Base-by-base conservation (phyloP, 2,888 invertebrate genomes). In the Tachina fera region DNA sequence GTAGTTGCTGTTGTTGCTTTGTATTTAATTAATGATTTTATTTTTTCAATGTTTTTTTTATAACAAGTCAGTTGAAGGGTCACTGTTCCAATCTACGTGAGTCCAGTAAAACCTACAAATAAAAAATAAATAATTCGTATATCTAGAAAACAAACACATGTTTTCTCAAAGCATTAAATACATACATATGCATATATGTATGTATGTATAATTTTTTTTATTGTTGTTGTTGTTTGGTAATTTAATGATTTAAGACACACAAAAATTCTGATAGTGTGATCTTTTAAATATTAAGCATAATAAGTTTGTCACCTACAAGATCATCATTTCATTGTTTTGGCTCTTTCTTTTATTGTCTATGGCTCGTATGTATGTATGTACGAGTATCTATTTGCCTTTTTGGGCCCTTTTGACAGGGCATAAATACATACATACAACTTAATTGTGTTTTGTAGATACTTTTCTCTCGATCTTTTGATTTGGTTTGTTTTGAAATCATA, bases 261-360 rank as follows among this genome's bases (percentile, higher is more conserved):
- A 76, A 39, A 72, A 39, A 67, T 58, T 39, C 56, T 49, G 81
- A 82, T 78, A 78, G 58, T 82, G 78, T 86, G 82, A 83, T 82
- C 78, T 75, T 76, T 68, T 71, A 68, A 81, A 80, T 49, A 67
- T 67, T 60, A 16, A 79, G 88, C 90, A 86, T 86, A 90, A 91
- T 91, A 91, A 91, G 88, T 91, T 91, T 91, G 91, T 91, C 91
- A 91, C 91, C 91, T 91, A 90, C 88, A 90, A 90, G 89, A 90
- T 76, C 79, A 79, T 60, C 74, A 74, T 67, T 31, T n/a, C 4
- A 67, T 82, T 80, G 79, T 83, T 61, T 71, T 65, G 58, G 63
- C 45, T 70, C 49, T 60, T 58, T 75, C 67, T 68, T 72, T 45
- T 60, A 10, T 19, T 53, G 16, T 56, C 13, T 74, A 16, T 67